Evolutionary conservation across 2,113 vertebrate species (phyloP).

Genomic region (Bubo bubo): DNA sequence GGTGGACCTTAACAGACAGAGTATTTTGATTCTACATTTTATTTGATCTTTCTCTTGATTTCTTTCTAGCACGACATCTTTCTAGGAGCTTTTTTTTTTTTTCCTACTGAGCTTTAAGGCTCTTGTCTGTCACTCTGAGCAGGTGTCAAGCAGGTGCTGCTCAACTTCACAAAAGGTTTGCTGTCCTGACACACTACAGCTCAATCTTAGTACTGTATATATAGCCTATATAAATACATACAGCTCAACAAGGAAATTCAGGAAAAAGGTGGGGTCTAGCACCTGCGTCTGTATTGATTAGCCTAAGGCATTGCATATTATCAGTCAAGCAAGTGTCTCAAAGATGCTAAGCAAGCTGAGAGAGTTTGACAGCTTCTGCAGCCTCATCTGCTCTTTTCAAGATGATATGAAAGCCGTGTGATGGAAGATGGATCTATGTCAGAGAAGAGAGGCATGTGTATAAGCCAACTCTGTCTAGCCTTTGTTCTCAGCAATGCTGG

Average conservation of each 20-base stretch:
- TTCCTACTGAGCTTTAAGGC: neutral
- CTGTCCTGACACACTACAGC: neutral
- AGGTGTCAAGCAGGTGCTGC: constrained; percentile 30
- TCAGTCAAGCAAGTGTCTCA: neutral
- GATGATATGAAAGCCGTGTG: neutral
- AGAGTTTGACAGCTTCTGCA: neutral
- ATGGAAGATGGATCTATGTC: neutral
- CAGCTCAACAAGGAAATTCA: neutral
- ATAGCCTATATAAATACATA: neutral
- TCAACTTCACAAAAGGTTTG: neutral
- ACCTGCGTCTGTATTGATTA: neutral
- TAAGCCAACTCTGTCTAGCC: neutral
- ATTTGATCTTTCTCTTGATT: constrained; percentile 32
- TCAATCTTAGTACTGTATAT: neutral
- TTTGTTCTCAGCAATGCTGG: neutral
- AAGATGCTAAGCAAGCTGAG: neutral
- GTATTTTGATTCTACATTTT: neutral
- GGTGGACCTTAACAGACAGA: neutral
- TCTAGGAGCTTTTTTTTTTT: neutral
- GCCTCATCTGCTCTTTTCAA: neutral
- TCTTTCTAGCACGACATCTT: neutral
- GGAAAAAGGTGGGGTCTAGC: neutral
- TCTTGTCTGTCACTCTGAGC: neutral
- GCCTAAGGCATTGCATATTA: neutral
- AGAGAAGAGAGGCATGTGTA: neutral